phyloP scores from a whole-genome alignment of 2,888 invertebrate species.

The Hypomecis punctinalis region DNA sequence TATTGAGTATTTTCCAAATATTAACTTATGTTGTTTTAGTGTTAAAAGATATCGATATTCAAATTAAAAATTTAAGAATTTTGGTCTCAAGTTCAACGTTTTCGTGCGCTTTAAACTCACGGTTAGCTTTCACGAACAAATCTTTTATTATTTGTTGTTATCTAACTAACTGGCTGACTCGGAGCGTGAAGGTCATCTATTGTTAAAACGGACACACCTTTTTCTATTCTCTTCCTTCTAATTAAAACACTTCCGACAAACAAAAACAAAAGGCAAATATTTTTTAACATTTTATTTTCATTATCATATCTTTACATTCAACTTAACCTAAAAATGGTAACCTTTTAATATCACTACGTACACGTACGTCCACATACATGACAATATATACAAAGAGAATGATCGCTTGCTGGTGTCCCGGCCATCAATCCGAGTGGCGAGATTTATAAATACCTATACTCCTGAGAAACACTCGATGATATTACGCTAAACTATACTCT shows the following conservation, averaged over 20 bases:
- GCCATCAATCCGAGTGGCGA: conserved; percentile 66
- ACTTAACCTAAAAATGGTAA: conserved; percentile 81
- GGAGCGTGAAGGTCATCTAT: conserved; percentile 67
- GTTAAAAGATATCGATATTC: background rate
- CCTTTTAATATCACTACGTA: conserved; percentile 80
- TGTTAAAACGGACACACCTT: conserved; percentile 56
- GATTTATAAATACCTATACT: conserved; percentile 65
- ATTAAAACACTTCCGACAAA: conserved; percentile 45
- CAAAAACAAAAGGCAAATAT: conserved; percentile 55
- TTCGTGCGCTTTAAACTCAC: conserved; percentile 16
- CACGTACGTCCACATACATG: conserved; percentile 77
- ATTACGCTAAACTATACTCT: conserved; percentile 64
- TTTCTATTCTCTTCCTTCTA: conserved; percentile 52
- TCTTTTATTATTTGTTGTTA: conserved; percentile 48
- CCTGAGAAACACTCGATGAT: conserved; percentile 60
- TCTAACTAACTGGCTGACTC: conserved; percentile 45
- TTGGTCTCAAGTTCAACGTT: conserved; percentile 25
- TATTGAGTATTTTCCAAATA: background rate
- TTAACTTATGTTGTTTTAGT: too few relatives aligned
- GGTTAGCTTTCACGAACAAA: conserved; percentile 37
- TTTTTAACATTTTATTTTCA: conserved; percentile 65
- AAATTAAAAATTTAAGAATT: background rate
- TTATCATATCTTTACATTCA: conserved; percentile 68
- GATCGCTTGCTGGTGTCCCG: conserved; percentile 76
- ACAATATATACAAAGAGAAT: conserved; percentile 78